These are phyloP conservation scores for Aricia artaxerxes DNA, from an alignment of 2,888 invertebrate genomes.

Conservation along the genomic window DNA sequence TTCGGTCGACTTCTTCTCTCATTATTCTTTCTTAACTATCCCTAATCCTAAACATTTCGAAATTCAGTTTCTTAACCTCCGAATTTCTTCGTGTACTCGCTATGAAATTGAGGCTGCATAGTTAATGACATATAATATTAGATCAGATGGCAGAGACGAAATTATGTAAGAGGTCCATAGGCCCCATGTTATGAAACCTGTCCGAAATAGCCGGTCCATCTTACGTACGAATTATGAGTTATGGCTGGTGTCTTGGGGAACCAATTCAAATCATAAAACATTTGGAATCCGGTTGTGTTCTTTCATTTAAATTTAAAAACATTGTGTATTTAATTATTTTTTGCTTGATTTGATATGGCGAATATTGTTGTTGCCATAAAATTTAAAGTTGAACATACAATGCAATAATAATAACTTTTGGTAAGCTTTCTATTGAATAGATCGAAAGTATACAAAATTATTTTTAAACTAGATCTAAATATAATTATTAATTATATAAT, in stretches of 20 bases:
- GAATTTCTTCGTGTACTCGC: neutral
- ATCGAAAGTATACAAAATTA: neutral
- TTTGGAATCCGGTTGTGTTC: neutral
- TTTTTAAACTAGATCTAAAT: no score
- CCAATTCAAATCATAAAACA: conserved; percentile 2
- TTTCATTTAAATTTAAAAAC: neutral
- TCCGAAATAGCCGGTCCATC: conserved; percentile 10
- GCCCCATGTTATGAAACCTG: conserved; percentile 24
- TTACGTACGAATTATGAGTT: conserved; percentile 16
- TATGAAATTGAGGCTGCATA: conserved; percentile 2
- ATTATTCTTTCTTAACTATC: neutral
- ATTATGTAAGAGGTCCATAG: conserved; percentile 22
- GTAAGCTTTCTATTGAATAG: neutral
- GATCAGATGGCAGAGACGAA: conserved; percentile 14
- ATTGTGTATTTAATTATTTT: neutral
- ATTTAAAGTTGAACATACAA: neutral
- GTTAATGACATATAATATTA: neutral
- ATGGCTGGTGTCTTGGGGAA: conserved; percentile 3
- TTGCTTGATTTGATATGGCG: neutral
- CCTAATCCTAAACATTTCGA: neutral
- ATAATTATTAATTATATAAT: neutral
- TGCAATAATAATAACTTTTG: no score
- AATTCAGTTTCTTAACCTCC: neutral
- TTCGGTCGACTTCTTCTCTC: neutral
- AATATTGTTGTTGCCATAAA: neutral